Evolutionary conservation across 1,140 invertebrate genomes (phyloP), one percentile per base, ranked within the genome.

Genomic region (Melipona quadrifasciata): DNA sequence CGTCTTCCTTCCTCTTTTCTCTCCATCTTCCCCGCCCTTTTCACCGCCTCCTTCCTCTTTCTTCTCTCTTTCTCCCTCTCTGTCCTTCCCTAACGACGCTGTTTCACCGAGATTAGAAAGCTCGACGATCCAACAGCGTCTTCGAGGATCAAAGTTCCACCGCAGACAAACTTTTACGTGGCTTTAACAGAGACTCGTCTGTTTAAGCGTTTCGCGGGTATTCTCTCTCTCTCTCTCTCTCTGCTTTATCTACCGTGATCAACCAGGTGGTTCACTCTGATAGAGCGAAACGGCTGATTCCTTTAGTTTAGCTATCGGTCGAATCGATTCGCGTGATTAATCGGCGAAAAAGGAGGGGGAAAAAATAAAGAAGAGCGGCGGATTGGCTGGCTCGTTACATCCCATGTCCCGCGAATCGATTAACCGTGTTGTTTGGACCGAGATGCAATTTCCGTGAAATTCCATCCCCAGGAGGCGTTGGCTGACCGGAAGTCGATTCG

Each of bases 401-500:
- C 58, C 51, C 27, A 57, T 73, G 84, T 82, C 71, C 85, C 67
- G 53, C 74, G 87, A 84, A 86, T 89, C 80, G 87, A 89, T 89
- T 84, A 84, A 80, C 81, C 84, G 77, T 78, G 87, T 89, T 89
- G 85, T 86, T 80, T 81, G 74, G 80, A 83, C 76, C 84, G 65
- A 58, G 87, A 81, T n/a, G 87, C 71, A 89, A 89, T 89, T 86
- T 86, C 86, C 80, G 84, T 61, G 79, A 85, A 76, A 65, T 86
- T 67, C 75, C 82, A 87, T 89, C 79, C 89, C 79, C 39, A 64
- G 82, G 84, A 85, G 87, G 65, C 74, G 85, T 80, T 73, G 85
- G 74, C 86, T 87, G 85, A 90, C 82, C 88, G 89, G 82, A 87
- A 90, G 88, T 89, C 88, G 83, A 78, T 85, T 82, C 83, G 65